Evolutionary conservation across 1,140 invertebrate genomes (phyloP), one percentile per base, ranked within the genome.

Genomic region (Platyscapa corneri): DNA sequence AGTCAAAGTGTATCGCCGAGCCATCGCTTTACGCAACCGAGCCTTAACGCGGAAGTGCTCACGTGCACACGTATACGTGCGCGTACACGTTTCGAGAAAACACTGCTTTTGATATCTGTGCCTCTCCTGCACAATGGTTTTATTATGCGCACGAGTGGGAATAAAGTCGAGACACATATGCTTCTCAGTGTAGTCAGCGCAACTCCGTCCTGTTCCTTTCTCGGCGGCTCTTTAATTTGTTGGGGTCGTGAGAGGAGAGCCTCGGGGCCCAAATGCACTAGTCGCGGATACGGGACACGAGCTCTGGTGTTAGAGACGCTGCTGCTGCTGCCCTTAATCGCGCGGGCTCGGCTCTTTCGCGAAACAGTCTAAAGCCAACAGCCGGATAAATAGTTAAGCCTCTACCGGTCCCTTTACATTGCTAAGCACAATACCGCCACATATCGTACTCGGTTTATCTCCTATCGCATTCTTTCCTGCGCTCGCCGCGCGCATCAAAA

Each of bases 91-190:
- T 18, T 27, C 30, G 56, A n/a, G 32, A 27, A 79, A 37, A 39
- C 18, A 34, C 56, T 39, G 53, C 32, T 56, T 20, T 64, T 60
- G 46, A 64, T 79, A n/a, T 56, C 64, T 23, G 70, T 74, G 32
- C 30, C 23, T n/a, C 56, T 56, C 77, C 49, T 64, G 56, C 53
- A 14, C 77, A 23, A 79, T n/a, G 53, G 64, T 79, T 79, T 79
- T 20, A 39, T 79, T 64, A 64, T 37, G 30, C 56, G 77, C 34
- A n/a, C 53, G 34, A 23, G 32, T 0, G n/a, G 1, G 16, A 37
- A 23, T 6, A 20, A 23, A 23, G 12, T 27, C 37, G 37, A n/a
- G 3, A 2, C 37, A 37, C 37, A 12, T 34, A 3, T 0, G n/a
- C 39, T 18, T 18, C n/a, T 39, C 34, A 14, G 5, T 20, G 32